Evolutionary conservation across 2,113 vertebrate genomes (phyloP).

Genomic region (Aegotheles bennettii): DNA sequence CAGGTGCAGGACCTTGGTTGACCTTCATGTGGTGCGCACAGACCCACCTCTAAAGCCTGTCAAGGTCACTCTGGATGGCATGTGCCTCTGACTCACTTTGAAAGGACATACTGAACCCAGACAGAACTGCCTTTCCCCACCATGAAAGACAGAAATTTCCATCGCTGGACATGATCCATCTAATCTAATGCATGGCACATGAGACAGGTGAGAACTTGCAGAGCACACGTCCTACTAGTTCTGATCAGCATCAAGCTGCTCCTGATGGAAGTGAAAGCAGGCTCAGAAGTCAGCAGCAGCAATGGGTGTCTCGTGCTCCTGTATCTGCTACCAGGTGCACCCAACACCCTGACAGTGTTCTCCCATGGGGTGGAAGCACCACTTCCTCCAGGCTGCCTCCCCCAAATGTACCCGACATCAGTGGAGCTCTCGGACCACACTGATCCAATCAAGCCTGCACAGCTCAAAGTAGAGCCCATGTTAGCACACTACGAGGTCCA

Average conservation of each 20-base stretch:
- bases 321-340: not conserved
- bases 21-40: too few species aligned
- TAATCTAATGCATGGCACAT: not conserved
- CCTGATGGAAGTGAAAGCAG: not conserved
- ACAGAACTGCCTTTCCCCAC: not conserved
- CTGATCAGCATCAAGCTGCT: not conserved
- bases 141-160: not conserved
- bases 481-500: not conserved
- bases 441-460: not conserved
- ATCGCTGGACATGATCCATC: not conserved
- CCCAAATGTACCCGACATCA: not conserved
- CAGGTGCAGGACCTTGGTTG: too few species aligned
- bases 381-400: fast-evolving
- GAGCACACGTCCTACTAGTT: not conserved
- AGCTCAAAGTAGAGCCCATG: not conserved
- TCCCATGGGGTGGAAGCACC: not conserved
- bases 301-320: not conserved
- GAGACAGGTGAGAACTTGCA: fast-evolving
- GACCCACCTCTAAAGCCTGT: too few species aligned
- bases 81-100: too few species aligned
- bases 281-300: not conserved
- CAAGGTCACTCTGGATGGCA: too few species aligned
- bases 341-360: not conserved
- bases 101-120: not conserved
- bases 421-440: too few species aligned